Conservation (phyloP, 2,113 vertebrate genomes). For the Laticauda colubrina region DNA sequence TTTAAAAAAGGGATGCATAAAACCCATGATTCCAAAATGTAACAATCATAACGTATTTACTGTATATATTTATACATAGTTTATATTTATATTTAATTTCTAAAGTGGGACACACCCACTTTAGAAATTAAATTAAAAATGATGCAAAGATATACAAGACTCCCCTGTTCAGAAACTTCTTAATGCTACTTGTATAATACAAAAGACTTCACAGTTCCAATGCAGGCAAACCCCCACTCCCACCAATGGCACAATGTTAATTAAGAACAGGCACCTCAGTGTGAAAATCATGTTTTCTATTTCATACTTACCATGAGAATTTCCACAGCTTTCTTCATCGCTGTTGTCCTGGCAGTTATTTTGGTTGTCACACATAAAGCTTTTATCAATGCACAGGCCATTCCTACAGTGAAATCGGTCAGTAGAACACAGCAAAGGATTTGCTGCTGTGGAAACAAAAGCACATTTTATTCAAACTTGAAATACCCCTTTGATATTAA, state of each 20-base stretch:
- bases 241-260: not conserved
- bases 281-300: not conserved
- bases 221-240: no score
- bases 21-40: not conserved
- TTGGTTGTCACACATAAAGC: constrained; percentile 93
- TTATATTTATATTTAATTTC: no score
- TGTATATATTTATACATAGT: no score
- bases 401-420: constrained; percentile 94
- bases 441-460: constrained; percentile 77
- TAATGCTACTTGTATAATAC: not conserved
- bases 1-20: not conserved
- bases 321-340: constrained; percentile 90
- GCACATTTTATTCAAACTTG: constrained; percentile 27
- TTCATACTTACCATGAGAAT: constrained; percentile 80
- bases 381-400: constrained; percentile 93
- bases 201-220: not conserved
- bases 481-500: constrained; percentile 4
- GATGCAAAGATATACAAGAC: not conserved
- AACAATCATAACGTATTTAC: not conserved
- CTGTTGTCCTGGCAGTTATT: constrained; percentile 98
- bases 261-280: not conserved
- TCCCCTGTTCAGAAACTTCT: not conserved
- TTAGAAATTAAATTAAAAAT: not conserved
- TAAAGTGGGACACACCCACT: not conserved
- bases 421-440: constrained; percentile 90